Evolutionary conservation across 2,797 vertebrate genomes (phyloP).

Genomic region (Micropoecilia bifurca): DNA sequence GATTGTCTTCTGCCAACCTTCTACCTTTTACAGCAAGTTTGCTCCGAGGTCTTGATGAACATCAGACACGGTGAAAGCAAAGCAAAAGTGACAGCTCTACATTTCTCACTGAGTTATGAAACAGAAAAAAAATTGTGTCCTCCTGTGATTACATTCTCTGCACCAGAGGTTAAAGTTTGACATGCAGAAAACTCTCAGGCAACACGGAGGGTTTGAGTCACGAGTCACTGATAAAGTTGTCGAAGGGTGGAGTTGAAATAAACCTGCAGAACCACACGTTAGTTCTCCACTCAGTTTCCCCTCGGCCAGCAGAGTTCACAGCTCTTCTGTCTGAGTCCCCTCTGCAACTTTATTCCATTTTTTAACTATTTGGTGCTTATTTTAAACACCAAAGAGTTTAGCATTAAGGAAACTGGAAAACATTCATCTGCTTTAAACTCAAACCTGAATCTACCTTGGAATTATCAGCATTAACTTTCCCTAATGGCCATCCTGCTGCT

Average conservation of each 20-base stretch:
- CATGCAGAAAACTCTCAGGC: background rate
- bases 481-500: slow-evolving; percentile 30
- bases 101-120: background rate
- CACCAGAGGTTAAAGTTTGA: background rate
- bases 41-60: background rate
- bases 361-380: background rate
- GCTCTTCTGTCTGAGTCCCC: background rate
- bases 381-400: background rate
- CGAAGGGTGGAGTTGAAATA: background rate
- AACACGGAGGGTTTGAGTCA: background rate
- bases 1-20: background rate
- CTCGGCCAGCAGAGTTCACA: background rate
- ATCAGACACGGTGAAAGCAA: background rate
- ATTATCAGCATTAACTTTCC: slow-evolving; percentile 36
- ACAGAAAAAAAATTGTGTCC: background rate
- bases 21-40: background rate
- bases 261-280: background rate
- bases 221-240: background rate
- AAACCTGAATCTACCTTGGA: slow-evolving; percentile 22
- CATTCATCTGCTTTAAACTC: background rate
- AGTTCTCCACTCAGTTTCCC: background rate
- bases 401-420: background rate
- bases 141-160: background rate
- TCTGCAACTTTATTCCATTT: background rate
- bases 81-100: background rate